Evolutionary conservation across 2,888 invertebrate genomes (phyloP).

Genomic region (Boloria euphrosyne): DNA sequence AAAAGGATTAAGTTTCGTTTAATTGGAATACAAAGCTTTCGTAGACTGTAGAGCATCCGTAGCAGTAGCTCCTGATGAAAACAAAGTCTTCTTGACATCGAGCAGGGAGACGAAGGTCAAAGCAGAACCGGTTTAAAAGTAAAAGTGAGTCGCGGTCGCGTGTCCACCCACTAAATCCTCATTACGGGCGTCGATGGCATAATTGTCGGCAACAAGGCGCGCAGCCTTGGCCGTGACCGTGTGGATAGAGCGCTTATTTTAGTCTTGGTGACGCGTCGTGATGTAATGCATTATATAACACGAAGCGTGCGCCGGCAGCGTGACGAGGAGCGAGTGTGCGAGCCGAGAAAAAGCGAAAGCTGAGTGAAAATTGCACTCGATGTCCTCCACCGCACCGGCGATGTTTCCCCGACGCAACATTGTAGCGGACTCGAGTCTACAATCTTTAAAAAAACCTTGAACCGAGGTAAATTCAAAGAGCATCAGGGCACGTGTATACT

Average conservation of each 20-base stretch:
- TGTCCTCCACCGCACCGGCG: constrained; percentile 35
- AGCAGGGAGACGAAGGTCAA: constrained; percentile 62
- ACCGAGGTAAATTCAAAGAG: constrained; percentile 1
- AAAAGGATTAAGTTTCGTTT: neutral
- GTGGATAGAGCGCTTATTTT: constrained; percentile 77
- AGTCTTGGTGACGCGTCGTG: constrained; percentile 74
- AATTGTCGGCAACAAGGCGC: constrained; percentile 71
- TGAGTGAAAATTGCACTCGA: constrained; percentile 63
- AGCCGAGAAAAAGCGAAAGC: constrained; percentile 74
- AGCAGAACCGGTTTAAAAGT: constrained; percentile 75
- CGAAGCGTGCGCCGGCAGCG: constrained; percentile 60
- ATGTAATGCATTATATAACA: constrained; percentile 76
- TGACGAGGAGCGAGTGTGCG: constrained; percentile 51
- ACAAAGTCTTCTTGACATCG: constrained; percentile 46
- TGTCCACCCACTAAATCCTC: constrained; percentile 80
- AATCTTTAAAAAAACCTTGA: constrained; percentile 13
- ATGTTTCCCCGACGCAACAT: constrained; percentile 8
- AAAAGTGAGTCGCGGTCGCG: constrained; percentile 72
- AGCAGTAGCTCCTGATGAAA: constrained; percentile 21
- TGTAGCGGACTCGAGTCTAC: constrained; percentile 8
- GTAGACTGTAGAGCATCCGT: neutral
- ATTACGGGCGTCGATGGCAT: constrained; percentile 69
- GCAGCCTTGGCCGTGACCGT: constrained; percentile 81
- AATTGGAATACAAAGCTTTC: neutral
- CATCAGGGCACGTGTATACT: constrained; percentile 19